Evolutionary conservation across 1,140 invertebrate genomes (phyloP).

Genomic region (Panagrolaimus sp.): DNA sequence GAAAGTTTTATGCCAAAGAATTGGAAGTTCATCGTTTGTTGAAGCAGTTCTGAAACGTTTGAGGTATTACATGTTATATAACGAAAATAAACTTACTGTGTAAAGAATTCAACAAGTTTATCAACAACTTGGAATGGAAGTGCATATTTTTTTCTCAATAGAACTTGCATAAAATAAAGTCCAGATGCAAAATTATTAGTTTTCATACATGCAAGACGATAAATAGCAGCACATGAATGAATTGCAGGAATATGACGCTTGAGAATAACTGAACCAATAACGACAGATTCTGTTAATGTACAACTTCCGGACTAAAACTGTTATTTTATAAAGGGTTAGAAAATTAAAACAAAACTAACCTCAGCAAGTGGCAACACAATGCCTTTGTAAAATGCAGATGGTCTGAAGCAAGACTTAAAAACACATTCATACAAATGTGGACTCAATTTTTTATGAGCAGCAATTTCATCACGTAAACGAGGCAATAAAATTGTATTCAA

Average conservation of each 20-base stretch:
- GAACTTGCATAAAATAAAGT: constrained; percentile 11
- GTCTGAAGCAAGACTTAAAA: constrained; percentile 87
- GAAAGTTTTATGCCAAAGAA: not conserved
- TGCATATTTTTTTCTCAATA: constrained; percentile 4
- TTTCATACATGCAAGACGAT: not conserved
- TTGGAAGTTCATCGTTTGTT: not conserved
- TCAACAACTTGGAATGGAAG: constrained; percentile 11
- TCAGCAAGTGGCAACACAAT: constrained; percentile 82
- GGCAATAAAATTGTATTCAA: constrained; percentile 81
- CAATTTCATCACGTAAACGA: constrained; percentile 85
- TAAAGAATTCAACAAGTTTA: constrained; percentile 12
- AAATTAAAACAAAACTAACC: constrained; percentile 60
- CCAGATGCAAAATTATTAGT: constrained; percentile 1
- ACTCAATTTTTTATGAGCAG: constrained; percentile 88
- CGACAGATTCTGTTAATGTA: not conserved
- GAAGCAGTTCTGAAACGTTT: not conserved
- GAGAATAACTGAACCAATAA: constrained; percentile 5
- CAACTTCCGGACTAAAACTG: not conserved
- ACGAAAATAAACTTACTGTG: not conserved
- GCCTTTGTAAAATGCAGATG: constrained; percentile 97
- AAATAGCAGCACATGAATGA: constrained; percentile 5
- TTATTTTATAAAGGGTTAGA: too few relatives aligned
- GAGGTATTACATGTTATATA: too few relatives aligned
- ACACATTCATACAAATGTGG: constrained; percentile 92
- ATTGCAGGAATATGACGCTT: constrained; percentile 3